Evolutionary conservation across 2,888 invertebrate species (phyloP), one percentile per base, ranked within the genome.

Genomic region (Cerastis rubricosa): DNA sequence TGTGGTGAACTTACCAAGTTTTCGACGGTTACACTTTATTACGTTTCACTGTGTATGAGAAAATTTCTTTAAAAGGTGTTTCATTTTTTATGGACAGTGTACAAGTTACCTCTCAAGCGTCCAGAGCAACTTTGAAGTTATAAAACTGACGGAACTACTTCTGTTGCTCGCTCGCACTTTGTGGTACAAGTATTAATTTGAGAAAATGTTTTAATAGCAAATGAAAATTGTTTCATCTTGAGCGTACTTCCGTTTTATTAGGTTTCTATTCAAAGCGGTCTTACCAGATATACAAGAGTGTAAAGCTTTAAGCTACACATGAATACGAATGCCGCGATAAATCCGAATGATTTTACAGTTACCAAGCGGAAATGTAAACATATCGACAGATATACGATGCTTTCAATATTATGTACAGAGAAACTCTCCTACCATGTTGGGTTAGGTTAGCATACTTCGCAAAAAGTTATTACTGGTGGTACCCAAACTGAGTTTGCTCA

Each of bases 401-500:
- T 80, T 78, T 86, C 88, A 87, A 87, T 85, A 89, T 86, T 75
- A 86, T 87, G 78, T 85, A 80, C 73, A 66, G 80, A 83, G 87
- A 82, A 87, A 85, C 76, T 79, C 83, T 68, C 77, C 77, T 80
- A 76, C 80, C 74, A 81, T 87, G 89, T 88, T 88, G 76, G 86
- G 88, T 88, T 89, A 89, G 89, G 88, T 87, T 89, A 88, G 88
- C 89, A 83, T 83, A 87, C 87, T 86, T 85, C 90, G 90, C 91
- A 90, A 90, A 91, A 92, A 92, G 92, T 93, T 93, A 92, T 92
- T 91, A 91, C 91, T 88, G 89, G 73, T 85, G 86, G 90, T 88
- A 87, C 90, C 89, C 91, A 87, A 88, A 90, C 88, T 81, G 91
- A 93, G 93, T 94, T 94, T 93, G 91, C 92, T 85, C 91, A 93